phyloP scores from a whole-genome alignment of 2,888 invertebrate genomes.

The Apodemia mormo region DNA sequence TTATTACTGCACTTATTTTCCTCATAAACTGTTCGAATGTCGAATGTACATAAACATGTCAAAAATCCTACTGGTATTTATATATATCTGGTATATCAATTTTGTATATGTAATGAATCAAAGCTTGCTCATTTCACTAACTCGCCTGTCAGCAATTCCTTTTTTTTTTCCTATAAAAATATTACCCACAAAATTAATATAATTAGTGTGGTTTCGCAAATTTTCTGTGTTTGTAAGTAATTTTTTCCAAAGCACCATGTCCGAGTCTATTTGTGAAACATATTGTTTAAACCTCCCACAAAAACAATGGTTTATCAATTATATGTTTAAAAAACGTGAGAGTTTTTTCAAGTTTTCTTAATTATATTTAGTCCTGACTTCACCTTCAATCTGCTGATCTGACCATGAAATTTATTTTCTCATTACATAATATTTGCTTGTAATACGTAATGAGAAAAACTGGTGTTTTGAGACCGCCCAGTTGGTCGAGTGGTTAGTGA shows the following conservation, averaged over 20 bases:
- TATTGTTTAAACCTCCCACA: neutral
- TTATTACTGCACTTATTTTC: no score
- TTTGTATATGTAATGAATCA: no score
- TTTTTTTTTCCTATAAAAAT: neutral
- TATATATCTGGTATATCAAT: no score
- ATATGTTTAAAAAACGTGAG: neutral
- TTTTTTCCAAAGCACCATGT: no score
- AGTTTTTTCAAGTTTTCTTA: neutral
- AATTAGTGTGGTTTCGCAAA: no score
- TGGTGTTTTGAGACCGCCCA: no score
- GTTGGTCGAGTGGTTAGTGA: no score
- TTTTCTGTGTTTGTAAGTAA: no score
- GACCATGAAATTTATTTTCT: slow-evolving; percentile 7
- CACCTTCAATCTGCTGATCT: neutral
- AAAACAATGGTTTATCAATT: neutral
- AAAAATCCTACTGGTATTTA: no score
- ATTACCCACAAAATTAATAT: neutral
- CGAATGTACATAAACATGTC: no score
- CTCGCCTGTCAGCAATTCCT: neutral
- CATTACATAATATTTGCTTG: neutral
- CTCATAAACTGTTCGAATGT: no score
- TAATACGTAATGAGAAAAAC: no score
- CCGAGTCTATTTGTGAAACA: neutral
- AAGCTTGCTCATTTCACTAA: neutral
- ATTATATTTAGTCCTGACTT: slow-evolving; percentile 1